Conservation (phyloP, 2,888 invertebrate species). For the Eumerus sabulonum region DNA sequence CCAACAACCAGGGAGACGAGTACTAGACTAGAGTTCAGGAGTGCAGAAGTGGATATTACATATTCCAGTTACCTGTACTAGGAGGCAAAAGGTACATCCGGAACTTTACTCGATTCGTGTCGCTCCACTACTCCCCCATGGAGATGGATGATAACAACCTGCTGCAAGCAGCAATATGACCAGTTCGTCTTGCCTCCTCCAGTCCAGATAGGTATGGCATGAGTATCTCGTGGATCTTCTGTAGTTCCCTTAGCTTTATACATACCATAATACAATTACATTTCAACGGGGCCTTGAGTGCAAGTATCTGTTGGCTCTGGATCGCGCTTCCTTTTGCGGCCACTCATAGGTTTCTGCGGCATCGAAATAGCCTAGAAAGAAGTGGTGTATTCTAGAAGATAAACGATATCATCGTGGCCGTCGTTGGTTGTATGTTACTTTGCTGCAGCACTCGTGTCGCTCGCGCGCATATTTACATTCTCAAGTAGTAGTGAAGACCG, state of each 20-base stretch:
- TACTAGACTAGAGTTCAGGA: too few species aligned
- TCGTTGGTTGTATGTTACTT: background rate
- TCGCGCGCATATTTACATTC: conserved; percentile 64
- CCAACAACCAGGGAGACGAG: too few species aligned
- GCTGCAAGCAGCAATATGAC: conserved; percentile 61
- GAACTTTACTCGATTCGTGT: conserved; percentile 1
- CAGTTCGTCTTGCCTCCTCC: conserved; percentile 45
- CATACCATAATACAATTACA: conserved; percentile 42
- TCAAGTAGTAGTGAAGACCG: conserved; percentile 57
- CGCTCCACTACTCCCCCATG: background rate
- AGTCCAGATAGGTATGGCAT: background rate
- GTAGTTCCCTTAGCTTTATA: too few species aligned
- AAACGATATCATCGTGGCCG: conserved; percentile 48
- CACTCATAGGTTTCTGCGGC: background rate
- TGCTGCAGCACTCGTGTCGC: conserved; percentile 52
- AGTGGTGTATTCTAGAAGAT: conserved; percentile 44
- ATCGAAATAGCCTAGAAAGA: too few species aligned
- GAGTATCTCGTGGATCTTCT: too few species aligned
- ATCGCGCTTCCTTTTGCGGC: conserved; percentile 34
- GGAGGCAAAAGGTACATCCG: background rate
- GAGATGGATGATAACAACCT: conserved; percentile 60
- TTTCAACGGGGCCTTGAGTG: conserved; percentile 1
- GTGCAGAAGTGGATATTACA: too few species aligned
- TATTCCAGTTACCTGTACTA: too few species aligned
- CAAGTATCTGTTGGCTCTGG: conserved; percentile 38